A percentile compares a stretch with the other conserved stretches of the same genome.
Evolutionary conservation across 2,113 vertebrate genomes (phyloP).

Genomic region (Mellivora capensis): DNA sequence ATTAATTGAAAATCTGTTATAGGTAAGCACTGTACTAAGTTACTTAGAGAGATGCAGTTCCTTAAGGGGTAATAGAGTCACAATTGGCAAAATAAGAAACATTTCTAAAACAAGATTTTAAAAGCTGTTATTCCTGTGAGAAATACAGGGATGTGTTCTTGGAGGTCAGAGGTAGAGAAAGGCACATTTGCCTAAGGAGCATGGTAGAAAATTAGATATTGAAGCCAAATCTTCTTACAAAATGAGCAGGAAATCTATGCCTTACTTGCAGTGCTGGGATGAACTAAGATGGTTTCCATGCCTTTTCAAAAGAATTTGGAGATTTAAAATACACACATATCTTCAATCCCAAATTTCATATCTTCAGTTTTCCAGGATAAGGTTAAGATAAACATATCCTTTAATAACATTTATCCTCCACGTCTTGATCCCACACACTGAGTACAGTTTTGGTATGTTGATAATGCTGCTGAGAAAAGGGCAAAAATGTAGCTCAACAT

Average conservation of each 20-base stretch:
- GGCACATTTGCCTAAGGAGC: background rate
- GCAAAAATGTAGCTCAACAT: slow-evolving; percentile 40
- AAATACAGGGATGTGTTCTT: background rate
- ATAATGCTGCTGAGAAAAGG: slow-evolving; percentile 44
- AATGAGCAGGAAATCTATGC: background rate
- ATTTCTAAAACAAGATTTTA: background rate
- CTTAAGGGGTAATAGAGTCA: background rate
- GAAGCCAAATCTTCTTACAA: background rate
- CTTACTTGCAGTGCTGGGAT: background rate
- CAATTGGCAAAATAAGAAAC: background rate
- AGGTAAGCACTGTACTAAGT: background rate
- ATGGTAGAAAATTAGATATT: background rate
- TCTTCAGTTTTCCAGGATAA: slow-evolving; percentile 34
- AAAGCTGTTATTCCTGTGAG: background rate
- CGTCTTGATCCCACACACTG: slow-evolving; percentile 33
- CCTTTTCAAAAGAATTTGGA: slow-evolving; percentile 54
- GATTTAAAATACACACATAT: slow-evolving; percentile 17
- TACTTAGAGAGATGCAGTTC: background rate
- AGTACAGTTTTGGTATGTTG: slow-evolving; percentile 29
- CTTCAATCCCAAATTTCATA: slow-evolving; percentile 27
- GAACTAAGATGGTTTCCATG: background rate
- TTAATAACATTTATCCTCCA: slow-evolving; percentile 28
- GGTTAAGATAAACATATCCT: slow-evolving; percentile 50
- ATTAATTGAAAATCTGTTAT: background rate
- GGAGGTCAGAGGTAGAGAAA: background rate